Base-by-base conservation (phyloP, 2,797 vertebrate genomes). In the Brachyrhaphis roseni region DNA sequence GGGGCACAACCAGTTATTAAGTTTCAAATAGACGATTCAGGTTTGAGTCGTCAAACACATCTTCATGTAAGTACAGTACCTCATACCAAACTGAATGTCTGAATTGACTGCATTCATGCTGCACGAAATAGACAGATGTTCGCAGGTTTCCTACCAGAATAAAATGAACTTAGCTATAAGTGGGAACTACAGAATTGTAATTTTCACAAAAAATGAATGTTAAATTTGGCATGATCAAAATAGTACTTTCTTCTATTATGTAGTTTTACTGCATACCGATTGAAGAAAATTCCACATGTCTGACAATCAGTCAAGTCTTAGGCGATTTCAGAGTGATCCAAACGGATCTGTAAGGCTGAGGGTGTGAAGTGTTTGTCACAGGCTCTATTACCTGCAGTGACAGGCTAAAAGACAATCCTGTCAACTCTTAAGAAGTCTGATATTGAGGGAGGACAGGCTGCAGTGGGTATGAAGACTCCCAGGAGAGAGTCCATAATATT, bases 371-470 rank as follows among this genome's bases (percentile, higher is more conserved):
- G 68, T 84, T 85, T 82, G 80, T 87, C 88, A 87, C 79, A 34
- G 47, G 46, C 68, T 81, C 47, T 55, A 86, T 87, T 43, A 85
- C 78, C 80, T 74, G 84, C 84, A 70, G 79, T 82, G 91, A 90
- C 84, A 83, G 73, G 74, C 57, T 78, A 84, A 91, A 87, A 91
- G 88, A 91, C 87, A 84, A 89, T 66, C 82, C 79, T 86, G 87
- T 91, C 90, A 87, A 85, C 79, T 77, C 82, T 66, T 85, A 81
- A 85, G 82, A 82, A 84, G 84, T 77, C 75, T 79, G 78, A 82
- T 81, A 87, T 82, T 77, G 78, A 88, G 75, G 76, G 86, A 82
- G 80, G 76, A 83, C 83, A 80, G 84, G 82, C 78, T 78, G 84
- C 80, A 41, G 41, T 78, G 76, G 75, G 66, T 76, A 78, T 70